phyloP scores from a whole-genome alignment of 1,140 invertebrate genomes.

The Lepeophtheirus salmonis region DNA sequence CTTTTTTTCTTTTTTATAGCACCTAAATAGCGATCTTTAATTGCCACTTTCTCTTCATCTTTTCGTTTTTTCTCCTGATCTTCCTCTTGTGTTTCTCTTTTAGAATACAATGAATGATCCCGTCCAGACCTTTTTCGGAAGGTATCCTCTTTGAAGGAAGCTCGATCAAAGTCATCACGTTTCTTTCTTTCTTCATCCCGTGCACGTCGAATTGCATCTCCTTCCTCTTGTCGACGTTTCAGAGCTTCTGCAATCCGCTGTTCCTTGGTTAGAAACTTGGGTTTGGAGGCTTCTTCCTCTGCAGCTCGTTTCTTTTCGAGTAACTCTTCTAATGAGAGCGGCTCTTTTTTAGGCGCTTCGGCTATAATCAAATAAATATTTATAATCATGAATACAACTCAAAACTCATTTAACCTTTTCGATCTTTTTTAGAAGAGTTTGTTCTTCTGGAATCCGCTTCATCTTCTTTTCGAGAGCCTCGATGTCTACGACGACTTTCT shows the following conservation, averaged over 20 bases:
- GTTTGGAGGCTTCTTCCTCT: constrained; percentile 76
- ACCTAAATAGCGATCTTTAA: constrained; percentile 85
- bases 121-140: constrained; percentile 11
- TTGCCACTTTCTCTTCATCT: constrained; percentile 69
- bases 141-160: constrained; percentile 20
- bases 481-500: not conserved
- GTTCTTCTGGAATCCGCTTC: not conserved
- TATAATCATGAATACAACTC: too few species aligned
- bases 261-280: constrained; percentile 91
- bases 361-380: too few species aligned
- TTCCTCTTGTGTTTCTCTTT: not conserved
- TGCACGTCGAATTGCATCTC: constrained; percentile 42
- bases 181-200: constrained; percentile 50
- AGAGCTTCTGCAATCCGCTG: constrained; percentile 74
- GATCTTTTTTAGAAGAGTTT: not conserved
- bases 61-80: constrained; percentile 16
- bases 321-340: constrained; percentile 84
- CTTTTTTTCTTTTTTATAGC: constrained; percentile 80
- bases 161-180: constrained; percentile 36
- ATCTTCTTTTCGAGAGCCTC: not conserved
- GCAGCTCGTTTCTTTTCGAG: constrained; percentile 89
- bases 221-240: constrained; percentile 64
- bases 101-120: constrained; percentile 13
- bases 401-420: too few species aligned
- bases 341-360: constrained; percentile 40